Conservation (phyloP, 2,888 invertebrate species). For the Bombylius major region DNA sequence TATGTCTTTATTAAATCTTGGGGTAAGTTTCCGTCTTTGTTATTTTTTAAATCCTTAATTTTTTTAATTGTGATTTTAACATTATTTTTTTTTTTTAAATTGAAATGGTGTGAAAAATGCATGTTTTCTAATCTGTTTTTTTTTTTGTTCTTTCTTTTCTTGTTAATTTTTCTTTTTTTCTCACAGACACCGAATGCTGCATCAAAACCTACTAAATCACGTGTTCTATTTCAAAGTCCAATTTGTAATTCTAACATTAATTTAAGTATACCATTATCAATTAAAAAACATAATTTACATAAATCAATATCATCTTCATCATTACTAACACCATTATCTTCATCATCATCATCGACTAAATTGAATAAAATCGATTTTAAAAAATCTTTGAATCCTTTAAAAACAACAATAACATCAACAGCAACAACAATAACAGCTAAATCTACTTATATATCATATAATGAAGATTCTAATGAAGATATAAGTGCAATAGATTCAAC, state of each 20-base stretch:
- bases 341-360: slow-evolving; percentile 2
- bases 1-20: slow-evolving; percentile 5
- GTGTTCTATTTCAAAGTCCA: slow-evolving; percentile 34
- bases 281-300: slow-evolving; percentile 24
- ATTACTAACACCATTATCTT: slow-evolving; percentile 17
- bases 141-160: too few relatives aligned
- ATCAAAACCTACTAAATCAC: slow-evolving; percentile 27
- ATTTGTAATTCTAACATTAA: slow-evolving; percentile 11
- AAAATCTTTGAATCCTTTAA: too few relatives aligned
- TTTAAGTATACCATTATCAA: slow-evolving; percentile 11
- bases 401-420: neutral
- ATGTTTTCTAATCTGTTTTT: too few relatives aligned
- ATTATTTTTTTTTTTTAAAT: too few relatives aligned
- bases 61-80: too few relatives aligned
- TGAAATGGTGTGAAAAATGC: too few relatives aligned
- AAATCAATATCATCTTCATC: slow-evolving; percentile 34
- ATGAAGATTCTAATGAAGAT: neutral
- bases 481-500: neutral
- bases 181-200: slow-evolving; percentile 30
- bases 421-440: neutral
- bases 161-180: slow-evolving; percentile 5
- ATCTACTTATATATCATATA: neutral
- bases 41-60: too few relatives aligned
- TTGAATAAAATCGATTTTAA: neutral
- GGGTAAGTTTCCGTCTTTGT: slow-evolving; percentile 10